Base-by-base conservation (phyloP, 37 sponge, comb jelly and placozoan genomes). In the Diacarnus erythraeanus region DNA sequence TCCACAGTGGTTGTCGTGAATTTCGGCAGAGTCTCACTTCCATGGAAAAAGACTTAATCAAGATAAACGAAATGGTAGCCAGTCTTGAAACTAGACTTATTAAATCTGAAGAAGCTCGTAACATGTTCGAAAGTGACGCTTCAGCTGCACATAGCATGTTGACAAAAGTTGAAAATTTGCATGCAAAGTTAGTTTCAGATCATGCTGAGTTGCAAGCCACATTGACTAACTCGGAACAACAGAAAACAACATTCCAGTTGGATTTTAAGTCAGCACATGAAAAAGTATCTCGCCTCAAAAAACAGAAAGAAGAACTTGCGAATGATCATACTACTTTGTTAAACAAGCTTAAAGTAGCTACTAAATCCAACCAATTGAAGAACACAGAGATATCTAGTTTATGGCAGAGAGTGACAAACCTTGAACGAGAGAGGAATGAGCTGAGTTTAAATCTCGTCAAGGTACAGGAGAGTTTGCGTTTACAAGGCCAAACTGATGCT, bases 381-480 rank as follows among this genome's bases (percentile, higher is more conserved):
- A 83, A 82, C 41, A 51, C 72, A 27, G 83, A 88, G 67, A 29
- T 82, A 2, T 21, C 12, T 1, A 59, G 34, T 66, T 38, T 38
- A 34, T 77, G 71, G 29, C 64, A 72, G 31, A 60, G 58, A 42
- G 75, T 64, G 4, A 58, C 65, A 29, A 82, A 64, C 25, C 59
- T 88, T 26, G 78, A 88, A 72, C 40, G 30, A 26, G 88, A 88
- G 74, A 71, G 40, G 44, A 61, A 77, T 38, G 63, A 71, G 38
- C 73, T 82, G 57, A 36, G 26, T 18, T 38, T 34, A 23, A 72
- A 77, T 74, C 61, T 88, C 34, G 36, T 33, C 23, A 77, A 77
- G 42, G 56, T 88, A 41, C 83, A 88, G 74, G 78, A 88, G 15
- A 34, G 31, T 10, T 29, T 77, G 36, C 42, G 70, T 38, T 12